Conservation (phyloP, 2,113 vertebrate genomes). For the Loxodonta africana region DNA sequence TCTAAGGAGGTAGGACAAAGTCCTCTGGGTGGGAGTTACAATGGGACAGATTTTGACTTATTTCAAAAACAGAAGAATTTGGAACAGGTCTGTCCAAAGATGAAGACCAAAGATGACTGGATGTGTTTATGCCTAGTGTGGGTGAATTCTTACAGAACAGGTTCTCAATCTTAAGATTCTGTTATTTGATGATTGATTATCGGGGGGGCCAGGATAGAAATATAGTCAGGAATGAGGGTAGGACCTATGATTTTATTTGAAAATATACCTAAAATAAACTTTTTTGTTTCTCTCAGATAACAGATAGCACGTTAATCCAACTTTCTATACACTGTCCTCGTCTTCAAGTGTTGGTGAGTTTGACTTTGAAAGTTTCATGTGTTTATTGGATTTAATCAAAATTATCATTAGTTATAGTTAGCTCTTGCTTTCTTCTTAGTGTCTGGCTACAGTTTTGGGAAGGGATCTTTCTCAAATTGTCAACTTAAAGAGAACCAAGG, state of each 20-base stretch:
- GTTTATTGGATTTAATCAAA: constrained; percentile 31
- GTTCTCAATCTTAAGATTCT: constrained; percentile 1
- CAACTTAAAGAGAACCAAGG: background rate
- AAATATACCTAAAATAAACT: constrained; percentile 43
- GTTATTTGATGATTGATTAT: background rate
- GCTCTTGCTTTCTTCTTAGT: constrained; percentile 10
- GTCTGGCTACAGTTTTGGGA: background rate
- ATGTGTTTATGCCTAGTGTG: background rate
- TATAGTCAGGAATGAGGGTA: constrained; percentile 7
- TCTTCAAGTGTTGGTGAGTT: constrained; percentile 98
- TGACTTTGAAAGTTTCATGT: constrained; percentile 31
- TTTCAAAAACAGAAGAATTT: constrained; percentile 50
- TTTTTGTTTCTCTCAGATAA: constrained; percentile 90
- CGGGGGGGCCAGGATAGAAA: background rate
- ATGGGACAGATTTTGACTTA: background rate
- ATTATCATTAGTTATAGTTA: background rate
- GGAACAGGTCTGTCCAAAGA: background rate
- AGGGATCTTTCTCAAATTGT: background rate
- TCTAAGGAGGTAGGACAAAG: background rate
- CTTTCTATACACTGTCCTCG: constrained; percentile 98
- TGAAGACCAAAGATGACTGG: background rate
- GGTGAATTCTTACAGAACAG: background rate
- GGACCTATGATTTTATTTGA: background rate
- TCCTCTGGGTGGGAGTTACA: background rate
- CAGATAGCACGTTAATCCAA: constrained; percentile 97